A percentile compares a stretch with the other conserved stretches of the same genome.
phyloP scores from a whole-genome alignment of 2,113 vertebrate genomes.

The Sciurus niger region DNA sequence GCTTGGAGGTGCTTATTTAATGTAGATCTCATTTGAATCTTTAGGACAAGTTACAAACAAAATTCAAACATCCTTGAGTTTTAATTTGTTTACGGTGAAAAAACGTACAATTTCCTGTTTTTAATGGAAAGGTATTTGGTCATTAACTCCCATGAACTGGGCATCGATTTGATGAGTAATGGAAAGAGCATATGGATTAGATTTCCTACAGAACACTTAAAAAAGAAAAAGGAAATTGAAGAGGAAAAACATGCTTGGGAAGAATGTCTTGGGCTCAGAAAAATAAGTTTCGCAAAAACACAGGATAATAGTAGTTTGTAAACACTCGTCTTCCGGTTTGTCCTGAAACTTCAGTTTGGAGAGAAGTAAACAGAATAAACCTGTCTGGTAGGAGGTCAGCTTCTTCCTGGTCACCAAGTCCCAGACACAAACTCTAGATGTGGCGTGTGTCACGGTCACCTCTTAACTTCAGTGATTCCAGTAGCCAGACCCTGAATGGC shows the following conservation, averaged over 20 bases:
- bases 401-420: not conserved
- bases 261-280: not conserved
- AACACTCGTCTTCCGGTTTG: not conserved
- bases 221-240: not conserved
- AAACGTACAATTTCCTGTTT: not conserved
- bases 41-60: constrained; percentile 18
- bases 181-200: constrained; percentile 6
- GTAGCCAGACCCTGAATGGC: not conserved
- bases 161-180: not conserved
- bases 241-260: not conserved
- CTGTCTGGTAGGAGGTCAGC: not conserved
- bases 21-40: constrained; percentile 5
- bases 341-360: constrained; percentile 27
- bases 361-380: not conserved
- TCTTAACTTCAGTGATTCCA: not conserved
- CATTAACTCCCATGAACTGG: constrained; percentile 1
- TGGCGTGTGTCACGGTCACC: not conserved
- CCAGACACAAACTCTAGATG: not conserved
- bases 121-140: constrained; percentile 30
- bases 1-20: not conserved
- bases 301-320: not conserved
- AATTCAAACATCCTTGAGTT: constrained; percentile 35
- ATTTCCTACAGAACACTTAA: constrained; percentile 40
- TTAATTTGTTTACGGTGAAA: constrained; percentile 12
- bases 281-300: not conserved